A percentile compares a stretch with the other conserved stretches of the same genome.
Evolutionary conservation across 2,113 vertebrate species (phyloP).

Genomic region (Gymnocephalus cernua): DNA sequence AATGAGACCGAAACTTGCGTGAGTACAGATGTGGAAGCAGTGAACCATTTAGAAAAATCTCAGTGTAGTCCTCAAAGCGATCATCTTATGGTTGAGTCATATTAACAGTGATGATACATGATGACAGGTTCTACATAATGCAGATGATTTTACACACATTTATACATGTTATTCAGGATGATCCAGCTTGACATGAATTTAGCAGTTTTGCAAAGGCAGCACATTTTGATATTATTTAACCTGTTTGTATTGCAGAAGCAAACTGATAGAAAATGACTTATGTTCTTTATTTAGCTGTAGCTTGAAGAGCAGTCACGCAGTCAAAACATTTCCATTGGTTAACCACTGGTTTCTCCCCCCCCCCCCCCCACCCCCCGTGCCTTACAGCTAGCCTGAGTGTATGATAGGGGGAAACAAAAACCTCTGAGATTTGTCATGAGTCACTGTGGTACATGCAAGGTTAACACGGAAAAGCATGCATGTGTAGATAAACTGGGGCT

Average conservation of each 20-base stretch:
- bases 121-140: background rate
- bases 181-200: background rate
- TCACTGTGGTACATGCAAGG: slow-evolving; percentile 55
- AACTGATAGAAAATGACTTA: background rate
- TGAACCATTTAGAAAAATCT: slow-evolving; percentile 71
- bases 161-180: too few species aligned
- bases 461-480: slow-evolving; percentile 32
- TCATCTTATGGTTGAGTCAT: slow-evolving; percentile 33
- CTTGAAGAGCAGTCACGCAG: slow-evolving; percentile 36
- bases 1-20: slow-evolving; percentile 66
- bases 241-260: background rate
- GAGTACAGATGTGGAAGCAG: slow-evolving; percentile 51
- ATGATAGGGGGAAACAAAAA: slow-evolving; percentile 53
- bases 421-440: slow-evolving; percentile 80
- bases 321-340: slow-evolving; percentile 82
- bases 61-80: slow-evolving; percentile 41
- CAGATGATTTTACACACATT: background rate
- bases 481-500: slow-evolving; percentile 6
- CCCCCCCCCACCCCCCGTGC: slow-evolving; percentile 2
- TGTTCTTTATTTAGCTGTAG: slow-evolving; percentile 14
- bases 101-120: slow-evolving; percentile 7
- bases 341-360: slow-evolving; percentile 75
- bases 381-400: slow-evolving; percentile 35
- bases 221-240: background rate
- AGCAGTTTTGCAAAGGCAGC: background rate